Percentiles rank a stretch among this genome's conserved stretches.
Conservation (phyloP, 2,797 vertebrate species). For the Sebastes flavidus region DNA sequence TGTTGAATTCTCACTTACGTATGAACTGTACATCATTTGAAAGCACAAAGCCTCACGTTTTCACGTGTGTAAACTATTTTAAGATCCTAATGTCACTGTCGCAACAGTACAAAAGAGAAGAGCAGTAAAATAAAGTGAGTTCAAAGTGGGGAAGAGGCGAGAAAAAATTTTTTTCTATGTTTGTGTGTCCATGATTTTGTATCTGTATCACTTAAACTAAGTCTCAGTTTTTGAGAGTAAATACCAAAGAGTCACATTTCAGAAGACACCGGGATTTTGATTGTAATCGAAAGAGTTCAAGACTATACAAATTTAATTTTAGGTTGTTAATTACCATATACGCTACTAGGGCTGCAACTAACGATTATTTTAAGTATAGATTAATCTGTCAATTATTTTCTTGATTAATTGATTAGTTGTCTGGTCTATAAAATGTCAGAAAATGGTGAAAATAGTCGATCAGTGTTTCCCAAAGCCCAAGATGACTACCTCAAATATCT, state of each 20-base stretch:
- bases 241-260: neutral
- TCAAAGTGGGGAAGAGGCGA: neutral
- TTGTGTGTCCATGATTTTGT: neutral
- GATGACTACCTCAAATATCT: no score
- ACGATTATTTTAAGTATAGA: no score
- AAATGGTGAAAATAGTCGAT: no score
- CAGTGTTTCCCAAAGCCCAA: no score
- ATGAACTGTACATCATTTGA: neutral
- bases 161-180: neutral
- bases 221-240: neutral
- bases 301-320: neutral
- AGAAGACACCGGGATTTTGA: neutral
- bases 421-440: no score
- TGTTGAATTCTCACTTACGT: neutral
- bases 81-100: neutral
- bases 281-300: neutral
- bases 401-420: no score
- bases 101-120: neutral
- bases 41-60: neutral
- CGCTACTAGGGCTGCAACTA: no score
- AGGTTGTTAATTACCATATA: neutral
- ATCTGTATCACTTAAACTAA: neutral
- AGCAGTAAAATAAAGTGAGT: neutral
- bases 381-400: no score
- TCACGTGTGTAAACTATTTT: neutral